These are phyloP conservation scores for Pteronura brasiliensis DNA, from an alignment of 2,113 vertebrate species.

Conservation along the genomic window DNA sequence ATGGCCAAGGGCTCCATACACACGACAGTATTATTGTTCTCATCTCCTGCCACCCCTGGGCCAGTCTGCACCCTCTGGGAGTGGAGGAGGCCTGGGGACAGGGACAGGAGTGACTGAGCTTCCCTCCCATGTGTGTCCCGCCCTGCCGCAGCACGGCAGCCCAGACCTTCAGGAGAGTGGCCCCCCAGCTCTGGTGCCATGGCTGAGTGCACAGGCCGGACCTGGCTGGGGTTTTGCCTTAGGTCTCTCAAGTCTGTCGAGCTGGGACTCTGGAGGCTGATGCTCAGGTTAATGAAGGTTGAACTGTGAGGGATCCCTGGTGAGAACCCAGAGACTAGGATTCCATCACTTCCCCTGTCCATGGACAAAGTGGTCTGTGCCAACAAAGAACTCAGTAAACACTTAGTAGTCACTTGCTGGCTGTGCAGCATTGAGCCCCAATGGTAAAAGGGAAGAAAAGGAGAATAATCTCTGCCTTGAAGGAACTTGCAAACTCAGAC, in stretches of 20 bases:
- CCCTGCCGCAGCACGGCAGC: not conserved
- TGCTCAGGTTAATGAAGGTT: not conserved
- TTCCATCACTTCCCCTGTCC: not conserved
- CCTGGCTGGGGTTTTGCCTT: accelerated
- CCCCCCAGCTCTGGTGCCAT: not conserved
- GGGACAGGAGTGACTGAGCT: not conserved
- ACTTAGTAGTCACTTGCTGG: not conserved
- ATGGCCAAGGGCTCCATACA: not conserved
- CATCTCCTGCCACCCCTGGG: not conserved
- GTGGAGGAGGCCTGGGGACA: not conserved
- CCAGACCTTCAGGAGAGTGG: not conserved
- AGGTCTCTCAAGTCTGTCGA: not conserved
- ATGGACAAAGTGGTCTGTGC: not conserved
- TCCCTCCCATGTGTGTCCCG: accelerated
- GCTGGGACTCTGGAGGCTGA: not conserved
- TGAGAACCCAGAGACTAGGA: not conserved
- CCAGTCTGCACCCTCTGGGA: not conserved
- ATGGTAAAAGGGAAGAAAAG: not conserved
- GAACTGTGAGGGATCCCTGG: not conserved
- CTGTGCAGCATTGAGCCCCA: accelerated
- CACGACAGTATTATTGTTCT: not conserved
- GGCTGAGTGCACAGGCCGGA: accelerated
- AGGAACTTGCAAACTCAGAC: accelerated
- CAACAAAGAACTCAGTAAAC: not conserved
- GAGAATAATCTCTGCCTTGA: accelerated